Percentiles rank a stretch among this genome's conserved stretches.
Evolutionary conservation across 2,888 invertebrate species (phyloP).

Genomic region (Metallyticus violacea): DNA sequence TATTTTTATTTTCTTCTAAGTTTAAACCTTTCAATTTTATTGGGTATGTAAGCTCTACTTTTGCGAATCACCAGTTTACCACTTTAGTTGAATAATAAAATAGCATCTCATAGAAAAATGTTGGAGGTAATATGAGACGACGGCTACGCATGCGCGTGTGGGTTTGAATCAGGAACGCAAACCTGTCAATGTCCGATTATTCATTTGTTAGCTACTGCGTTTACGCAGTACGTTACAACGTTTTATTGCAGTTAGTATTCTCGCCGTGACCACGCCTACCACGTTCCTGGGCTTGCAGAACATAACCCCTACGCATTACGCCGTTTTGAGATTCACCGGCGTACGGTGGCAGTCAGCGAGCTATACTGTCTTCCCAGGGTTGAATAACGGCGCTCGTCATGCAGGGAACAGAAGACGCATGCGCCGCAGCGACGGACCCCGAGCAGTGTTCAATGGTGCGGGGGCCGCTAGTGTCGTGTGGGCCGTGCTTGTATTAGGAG

Average conservation of each 20-base stretch:
- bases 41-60: too few relatives aligned
- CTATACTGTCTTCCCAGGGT: background rate
- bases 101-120: too few relatives aligned
- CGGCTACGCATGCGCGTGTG: background rate
- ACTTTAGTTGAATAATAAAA: too few relatives aligned
- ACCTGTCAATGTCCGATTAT: background rate
- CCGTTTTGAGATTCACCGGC: background rate
- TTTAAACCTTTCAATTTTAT: too few relatives aligned
- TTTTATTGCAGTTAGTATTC: background rate
- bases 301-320: too few relatives aligned
- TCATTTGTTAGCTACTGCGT: background rate
- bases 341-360: background rate
- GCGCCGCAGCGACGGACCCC: too few relatives aligned
- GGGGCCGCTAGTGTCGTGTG: background rate
- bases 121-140: too few relatives aligned
- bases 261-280: background rate
- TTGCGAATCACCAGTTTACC: too few relatives aligned
- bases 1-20: too few relatives aligned
- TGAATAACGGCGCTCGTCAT: background rate
- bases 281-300: background rate
- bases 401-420: background rate
- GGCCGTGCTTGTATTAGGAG: background rate
- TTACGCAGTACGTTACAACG: background rate
- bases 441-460: background rate
- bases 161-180: background rate